Evolutionary conservation across 2,888 invertebrate species (phyloP), one percentile per base, ranked within the genome.

Genomic region (Mimumesa dahlbomi): DNA sequence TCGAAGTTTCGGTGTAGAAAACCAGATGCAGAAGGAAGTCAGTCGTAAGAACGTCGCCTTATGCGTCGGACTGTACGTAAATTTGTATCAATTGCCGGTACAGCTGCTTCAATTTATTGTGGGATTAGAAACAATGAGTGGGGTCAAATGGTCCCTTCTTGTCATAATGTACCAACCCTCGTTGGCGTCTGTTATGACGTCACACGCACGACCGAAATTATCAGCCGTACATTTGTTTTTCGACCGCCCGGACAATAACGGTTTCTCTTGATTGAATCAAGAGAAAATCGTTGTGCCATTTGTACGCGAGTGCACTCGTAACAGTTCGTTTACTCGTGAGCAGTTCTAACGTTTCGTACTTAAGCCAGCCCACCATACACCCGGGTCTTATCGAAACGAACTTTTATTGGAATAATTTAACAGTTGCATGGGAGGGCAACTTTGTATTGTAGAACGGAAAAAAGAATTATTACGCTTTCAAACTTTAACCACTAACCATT

Each of bases 21-120:
- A 7, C 1, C n/a, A 13, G 22, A 11, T 16, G 19, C 11, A 1
- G 14, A 43, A 29, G 29, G 16, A 19, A 38, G 25, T 48, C 14
- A 11, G 31, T 50, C 31, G 54, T 46, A 69, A 66, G 69, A 69
- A 46, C 19, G 57, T 36, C 63, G 79, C 77, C 79, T 87, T 87
- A 77, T 87, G 83, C 53, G 66, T 36, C 72, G 67, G 87, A 88
- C 87, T 88, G 88, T 88, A 88, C 87, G 84, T 87, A 87, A 88
- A 88, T 88, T 88, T 84, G 86, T 88, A 88, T 88, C 88, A 88
- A 88, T 88, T 88, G 88, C 84, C 82, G 77, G 86, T 88, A 88
- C 87, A 88, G 87, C 87, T 88, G 87, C 88, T 85, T 88, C 87
- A 88, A 88, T 88, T 88, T 88, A 88, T 88, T 88, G 86, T 88